These are phyloP conservation scores for Melieria omissa DNA, from an alignment of 2,888 invertebrate species.

Conservation along the genomic window DNA sequence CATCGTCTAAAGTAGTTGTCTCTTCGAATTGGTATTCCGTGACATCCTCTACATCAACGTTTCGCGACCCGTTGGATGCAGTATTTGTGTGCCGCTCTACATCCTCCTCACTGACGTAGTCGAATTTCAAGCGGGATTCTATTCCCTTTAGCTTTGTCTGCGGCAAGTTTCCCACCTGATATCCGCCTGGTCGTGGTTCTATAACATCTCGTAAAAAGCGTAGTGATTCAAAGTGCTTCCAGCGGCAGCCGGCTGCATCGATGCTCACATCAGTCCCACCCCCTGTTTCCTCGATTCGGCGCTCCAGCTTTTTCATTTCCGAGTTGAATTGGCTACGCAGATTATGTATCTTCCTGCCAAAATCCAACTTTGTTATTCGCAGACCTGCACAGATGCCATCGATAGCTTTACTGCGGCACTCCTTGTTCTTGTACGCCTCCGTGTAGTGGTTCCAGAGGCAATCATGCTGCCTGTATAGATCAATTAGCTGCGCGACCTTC, in stretches of 20 bases:
- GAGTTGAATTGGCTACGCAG: constrained; percentile 65
- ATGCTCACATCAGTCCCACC: constrained; percentile 22
- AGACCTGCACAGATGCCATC: constrained; percentile 55
- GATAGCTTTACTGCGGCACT: constrained; percentile 58
- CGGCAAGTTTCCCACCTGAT: constrained; percentile 42
- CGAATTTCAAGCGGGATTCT: constrained; percentile 41
- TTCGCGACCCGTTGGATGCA: neutral
- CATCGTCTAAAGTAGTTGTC: constrained; percentile 15
- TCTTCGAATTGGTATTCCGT: constrained; percentile 42
- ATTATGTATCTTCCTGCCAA: constrained; percentile 64
- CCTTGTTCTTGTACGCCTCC: constrained; percentile 61
- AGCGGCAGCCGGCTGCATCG: constrained; percentile 51
- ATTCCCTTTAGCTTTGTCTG: constrained; percentile 17
- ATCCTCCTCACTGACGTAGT: constrained; percentile 42
- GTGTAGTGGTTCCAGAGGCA: constrained; percentile 65
- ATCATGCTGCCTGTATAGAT: constrained; percentile 59
- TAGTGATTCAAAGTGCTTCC: constrained; percentile 64
- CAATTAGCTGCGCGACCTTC: constrained; percentile 59
- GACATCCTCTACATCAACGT: constrained; percentile 31
- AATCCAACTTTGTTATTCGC: constrained; percentile 59
- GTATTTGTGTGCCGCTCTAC: constrained; percentile 22
- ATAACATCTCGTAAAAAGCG: constrained; percentile 61
- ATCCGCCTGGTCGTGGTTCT: constrained; percentile 59
- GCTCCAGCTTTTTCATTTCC: constrained; percentile 62
- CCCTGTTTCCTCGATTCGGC: constrained; percentile 54